Conservation (phyloP, 2,888 invertebrate genomes). For the Leucoptera coffeella region DNA sequence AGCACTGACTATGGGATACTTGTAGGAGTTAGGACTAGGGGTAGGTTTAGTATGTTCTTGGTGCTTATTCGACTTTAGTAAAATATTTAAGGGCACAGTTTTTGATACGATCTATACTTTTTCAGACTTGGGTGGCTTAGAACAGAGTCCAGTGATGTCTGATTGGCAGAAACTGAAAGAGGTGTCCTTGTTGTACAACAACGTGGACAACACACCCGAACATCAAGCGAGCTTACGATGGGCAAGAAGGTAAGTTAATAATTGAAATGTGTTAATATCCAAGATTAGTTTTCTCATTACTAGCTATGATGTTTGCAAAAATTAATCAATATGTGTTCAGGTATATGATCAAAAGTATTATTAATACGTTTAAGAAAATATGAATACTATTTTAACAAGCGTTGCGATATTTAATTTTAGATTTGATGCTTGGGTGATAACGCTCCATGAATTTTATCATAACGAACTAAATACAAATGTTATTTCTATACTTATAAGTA, state of each 20-base stretch:
- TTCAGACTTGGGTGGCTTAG: slow-evolving; percentile 76
- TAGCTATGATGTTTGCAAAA: too few species aligned
- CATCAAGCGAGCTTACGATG: slow-evolving; percentile 74
- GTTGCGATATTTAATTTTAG: too few species aligned
- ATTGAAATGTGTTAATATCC: neutral
- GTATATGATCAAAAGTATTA: neutral
- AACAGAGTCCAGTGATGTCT: slow-evolving; percentile 75
- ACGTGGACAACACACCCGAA: slow-evolving; percentile 62
- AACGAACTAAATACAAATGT: too few species aligned
- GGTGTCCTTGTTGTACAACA: slow-evolving; percentile 60
- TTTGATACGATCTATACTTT: slow-evolving; percentile 4
- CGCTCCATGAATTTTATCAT: too few species aligned
- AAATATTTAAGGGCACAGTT: neutral
- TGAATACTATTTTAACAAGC: too few species aligned
- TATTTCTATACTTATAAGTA: too few species aligned
- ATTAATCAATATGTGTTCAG: too few species aligned
- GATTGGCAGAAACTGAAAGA: slow-evolving; percentile 83
- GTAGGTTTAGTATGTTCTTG: too few species aligned
- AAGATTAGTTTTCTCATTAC: neutral
- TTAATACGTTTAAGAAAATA: too few species aligned
- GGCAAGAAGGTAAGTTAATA: slow-evolving; percentile 48
- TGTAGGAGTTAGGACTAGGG: too few species aligned
- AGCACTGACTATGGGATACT: too few species aligned
- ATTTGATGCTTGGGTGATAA: too few species aligned
- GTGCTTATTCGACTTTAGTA: neutral